These are phyloP conservation scores for Corythornis madagascariensis DNA, from an alignment of 2,113 vertebrate genomes.

Conservation along the genomic window DNA sequence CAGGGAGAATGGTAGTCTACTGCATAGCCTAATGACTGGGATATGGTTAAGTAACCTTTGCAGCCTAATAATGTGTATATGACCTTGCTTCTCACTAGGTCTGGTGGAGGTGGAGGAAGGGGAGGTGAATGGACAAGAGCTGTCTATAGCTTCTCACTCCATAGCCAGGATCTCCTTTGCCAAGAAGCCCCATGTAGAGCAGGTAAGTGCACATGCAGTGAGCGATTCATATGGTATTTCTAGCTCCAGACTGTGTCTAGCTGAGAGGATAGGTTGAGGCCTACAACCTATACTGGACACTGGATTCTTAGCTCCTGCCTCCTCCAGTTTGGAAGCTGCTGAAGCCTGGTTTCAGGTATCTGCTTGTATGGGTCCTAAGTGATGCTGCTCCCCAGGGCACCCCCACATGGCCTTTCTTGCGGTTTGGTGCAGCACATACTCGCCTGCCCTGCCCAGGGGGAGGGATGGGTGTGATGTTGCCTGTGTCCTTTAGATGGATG, in stretches of 20 bases:
- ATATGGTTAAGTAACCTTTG: not conserved
- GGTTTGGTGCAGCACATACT: not conserved
- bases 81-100: slow-evolving; percentile 73
- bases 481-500: rapidly evolving
- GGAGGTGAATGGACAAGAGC: slow-evolving; percentile 83
- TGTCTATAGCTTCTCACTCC: slow-evolving; percentile 82
- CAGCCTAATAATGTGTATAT: not conserved
- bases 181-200: slow-evolving; percentile 88
- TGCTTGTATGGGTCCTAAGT: not conserved
- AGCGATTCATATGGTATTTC: not conserved
- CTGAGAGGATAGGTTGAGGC: not conserved
- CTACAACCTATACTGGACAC: not conserved
- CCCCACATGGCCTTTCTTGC: not conserved
- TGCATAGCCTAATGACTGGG: not conserved
- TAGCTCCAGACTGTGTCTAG: not conserved
- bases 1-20: not conserved
- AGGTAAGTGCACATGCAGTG: slow-evolving; percentile 75
- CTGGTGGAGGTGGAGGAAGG: slow-evolving; percentile 97
- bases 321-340: not conserved
- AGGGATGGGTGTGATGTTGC: not conserved
- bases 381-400: not conserved
- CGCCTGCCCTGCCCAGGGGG: not conserved
- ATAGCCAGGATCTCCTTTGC: slow-evolving; percentile 91
- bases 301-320: not conserved
- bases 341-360: not conserved